Conservation (phyloP, 2,113 vertebrate species). For the Phalacrocorax pelagicus region DNA sequence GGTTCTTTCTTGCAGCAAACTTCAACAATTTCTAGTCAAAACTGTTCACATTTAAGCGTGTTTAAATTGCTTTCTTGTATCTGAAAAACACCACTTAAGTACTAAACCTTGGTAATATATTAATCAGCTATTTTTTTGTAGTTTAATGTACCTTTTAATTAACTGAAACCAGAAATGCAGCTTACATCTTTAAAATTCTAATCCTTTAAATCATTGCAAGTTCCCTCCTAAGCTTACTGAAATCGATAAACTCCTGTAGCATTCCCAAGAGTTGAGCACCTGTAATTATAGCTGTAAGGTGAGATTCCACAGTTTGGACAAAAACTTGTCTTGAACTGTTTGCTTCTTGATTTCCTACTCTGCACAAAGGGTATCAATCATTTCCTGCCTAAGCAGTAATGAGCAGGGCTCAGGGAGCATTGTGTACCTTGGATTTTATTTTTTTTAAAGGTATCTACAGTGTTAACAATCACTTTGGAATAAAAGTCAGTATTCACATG, state of each 20-base stretch:
- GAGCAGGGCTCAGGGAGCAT: not conserved
- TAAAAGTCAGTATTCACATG: not conserved
- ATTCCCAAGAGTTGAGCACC: not conserved
- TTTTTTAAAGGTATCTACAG: not conserved
- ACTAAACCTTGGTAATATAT: not conserved
- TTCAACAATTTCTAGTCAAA: not conserved
- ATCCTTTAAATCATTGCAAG: not conserved
- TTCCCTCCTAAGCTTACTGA: not conserved
- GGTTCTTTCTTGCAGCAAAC: not conserved
- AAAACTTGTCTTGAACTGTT: not conserved
- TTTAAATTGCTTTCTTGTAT: not conserved
- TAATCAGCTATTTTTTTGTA: not conserved
- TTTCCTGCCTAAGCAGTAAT: not conserved
- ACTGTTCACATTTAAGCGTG: not conserved
- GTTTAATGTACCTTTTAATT: not conserved
- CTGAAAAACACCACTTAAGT: not conserved
- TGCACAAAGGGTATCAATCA: rapidly evolving
- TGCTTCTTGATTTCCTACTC: not conserved
- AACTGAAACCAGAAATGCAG: not conserved
- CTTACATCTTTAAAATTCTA: not conserved
- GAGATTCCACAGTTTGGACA: not conserved
- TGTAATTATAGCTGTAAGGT: not conserved
- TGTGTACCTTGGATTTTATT: not conserved
- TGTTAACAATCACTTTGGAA: not conserved
- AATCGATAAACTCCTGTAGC: not conserved